phyloP scores from a whole-genome alignment of 2,888 invertebrate genomes.

The Patella caerulea region DNA sequence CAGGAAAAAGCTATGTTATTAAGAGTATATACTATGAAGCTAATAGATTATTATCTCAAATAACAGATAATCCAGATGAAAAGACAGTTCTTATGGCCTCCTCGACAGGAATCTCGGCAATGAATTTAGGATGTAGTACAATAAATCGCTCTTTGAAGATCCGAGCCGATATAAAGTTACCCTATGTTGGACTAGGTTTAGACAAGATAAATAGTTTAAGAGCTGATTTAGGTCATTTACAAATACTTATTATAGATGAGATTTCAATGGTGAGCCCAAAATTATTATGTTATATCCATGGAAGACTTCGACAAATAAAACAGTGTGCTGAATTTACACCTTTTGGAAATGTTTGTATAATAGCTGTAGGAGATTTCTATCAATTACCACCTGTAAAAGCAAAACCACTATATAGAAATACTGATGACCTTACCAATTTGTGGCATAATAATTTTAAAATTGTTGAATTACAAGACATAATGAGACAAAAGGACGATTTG shows the following conservation, averaged over 20 bases:
- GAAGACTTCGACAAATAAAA: conserved; percentile 25
- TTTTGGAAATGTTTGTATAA: conserved; percentile 19
- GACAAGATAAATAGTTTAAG: conserved; percentile 14
- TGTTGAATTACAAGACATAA: conserved; percentile 20
- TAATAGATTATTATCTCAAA: conserved; percentile 7
- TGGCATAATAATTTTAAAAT: conserved; percentile 21
- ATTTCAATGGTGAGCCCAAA: conserved; percentile 16
- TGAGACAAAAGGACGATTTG: conserved; percentile 14
- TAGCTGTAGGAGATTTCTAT: conserved; percentile 25
- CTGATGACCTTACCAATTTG: background rate
- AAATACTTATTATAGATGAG: conserved; percentile 24
- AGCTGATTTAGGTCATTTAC: conserved; percentile 14
- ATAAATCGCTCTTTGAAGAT: conserved; percentile 2
- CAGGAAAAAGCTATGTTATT: conserved; percentile 20
- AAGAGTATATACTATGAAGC: conserved; percentile 26
- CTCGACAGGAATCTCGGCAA: background rate
- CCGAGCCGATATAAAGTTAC: conserved; percentile 7
- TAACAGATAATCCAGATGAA: conserved; percentile 15
- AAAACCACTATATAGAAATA: background rate
- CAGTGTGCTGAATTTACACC: background rate
- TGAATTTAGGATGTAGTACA: conserved; percentile 7
- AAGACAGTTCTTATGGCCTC: background rate
- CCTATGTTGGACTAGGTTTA: conserved; percentile 10
- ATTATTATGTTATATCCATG: conserved; percentile 20
- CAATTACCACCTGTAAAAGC: conserved; percentile 23